Conservation (phyloP, 1,140 invertebrate genomes). For the Drosophila sp. region DNA sequence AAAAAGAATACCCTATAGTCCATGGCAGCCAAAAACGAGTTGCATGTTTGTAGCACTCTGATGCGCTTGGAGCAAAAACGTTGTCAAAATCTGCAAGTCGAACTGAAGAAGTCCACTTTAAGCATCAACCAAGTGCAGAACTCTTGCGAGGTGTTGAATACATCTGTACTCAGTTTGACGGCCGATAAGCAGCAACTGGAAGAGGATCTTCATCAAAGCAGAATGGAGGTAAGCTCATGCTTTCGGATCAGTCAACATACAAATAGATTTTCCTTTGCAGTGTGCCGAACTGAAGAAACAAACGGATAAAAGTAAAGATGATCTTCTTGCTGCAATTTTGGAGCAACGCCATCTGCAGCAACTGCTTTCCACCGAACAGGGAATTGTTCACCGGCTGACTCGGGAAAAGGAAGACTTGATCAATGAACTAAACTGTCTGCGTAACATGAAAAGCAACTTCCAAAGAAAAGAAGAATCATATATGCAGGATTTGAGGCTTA, state of each 20-base stretch:
- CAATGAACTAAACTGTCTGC: constrained; percentile 28
- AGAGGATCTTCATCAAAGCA: constrained; percentile 20
- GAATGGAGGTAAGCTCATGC: constrained; percentile 22
- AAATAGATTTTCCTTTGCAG: constrained; percentile 9
- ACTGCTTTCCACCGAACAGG: constrained; percentile 45
- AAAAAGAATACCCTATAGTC: constrained; percentile 25
- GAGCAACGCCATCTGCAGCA: constrained; percentile 43
- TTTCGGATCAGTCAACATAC: not conserved
- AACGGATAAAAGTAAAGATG: constrained; percentile 33
- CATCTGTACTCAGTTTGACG: constrained; percentile 41
- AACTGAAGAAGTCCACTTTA: constrained; percentile 54
- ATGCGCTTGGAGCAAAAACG: constrained; percentile 69
- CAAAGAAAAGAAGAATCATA: constrained; percentile 1
- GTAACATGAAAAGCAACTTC: constrained; percentile 6
- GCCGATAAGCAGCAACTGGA: constrained; percentile 48
- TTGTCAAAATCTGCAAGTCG: constrained; percentile 60
- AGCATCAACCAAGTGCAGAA: constrained; percentile 39
- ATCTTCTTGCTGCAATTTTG: constrained; percentile 47
- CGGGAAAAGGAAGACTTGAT: constrained; percentile 39
- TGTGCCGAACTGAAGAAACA: constrained; percentile 30
- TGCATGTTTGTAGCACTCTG: constrained; percentile 64
- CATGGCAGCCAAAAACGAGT: constrained; percentile 55
- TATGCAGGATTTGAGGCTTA: constrained; percentile 26
- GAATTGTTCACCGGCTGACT: constrained; percentile 15
- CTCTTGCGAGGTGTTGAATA: constrained; percentile 51